These are phyloP conservation scores for Lymantria dispar DNA, from an alignment of 2,888 invertebrate genomes.

Conservation along the genomic window DNA sequence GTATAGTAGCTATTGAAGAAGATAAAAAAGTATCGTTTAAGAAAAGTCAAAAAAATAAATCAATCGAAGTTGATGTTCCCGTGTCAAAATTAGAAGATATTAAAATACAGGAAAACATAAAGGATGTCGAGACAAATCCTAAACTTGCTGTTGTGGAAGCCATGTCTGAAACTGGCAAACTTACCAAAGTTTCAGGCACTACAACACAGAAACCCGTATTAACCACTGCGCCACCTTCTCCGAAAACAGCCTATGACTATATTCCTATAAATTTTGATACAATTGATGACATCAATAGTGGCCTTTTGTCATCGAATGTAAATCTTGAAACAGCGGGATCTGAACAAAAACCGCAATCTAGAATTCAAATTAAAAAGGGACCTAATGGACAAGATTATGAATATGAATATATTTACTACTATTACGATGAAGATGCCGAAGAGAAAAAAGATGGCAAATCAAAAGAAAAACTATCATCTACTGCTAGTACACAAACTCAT, in stretches of 20 bases:
- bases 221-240: slow-evolving; percentile 73
- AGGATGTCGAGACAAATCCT: slow-evolving; percentile 69
- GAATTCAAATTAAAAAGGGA: slow-evolving; percentile 92
- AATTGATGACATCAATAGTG: slow-evolving; percentile 76
- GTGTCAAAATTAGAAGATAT: slow-evolving; percentile 75
- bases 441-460: slow-evolving; percentile 57
- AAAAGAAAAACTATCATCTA: slow-evolving; percentile 45
- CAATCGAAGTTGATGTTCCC: slow-evolving; percentile 74
- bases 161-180: slow-evolving; percentile 74
- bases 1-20: slow-evolving; percentile 74
- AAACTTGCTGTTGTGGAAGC: slow-evolving; percentile 73
- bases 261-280: slow-evolving; percentile 76
- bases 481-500: slow-evolving; percentile 51
- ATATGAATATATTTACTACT: slow-evolving; percentile 95
- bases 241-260: slow-evolving; percentile 65
- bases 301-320: slow-evolving; percentile 74
- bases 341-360: slow-evolving; percentile 86
- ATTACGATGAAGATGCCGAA: slow-evolving; percentile 92
- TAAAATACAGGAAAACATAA: slow-evolving; percentile 76
- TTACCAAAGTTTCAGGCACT: slow-evolving; percentile 60
- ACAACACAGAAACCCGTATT: slow-evolving; percentile 82
- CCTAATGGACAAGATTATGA: slow-evolving; percentile 95
- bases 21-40: slow-evolving; percentile 63
- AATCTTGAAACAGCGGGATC: slow-evolving; percentile 85
- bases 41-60: slow-evolving; percentile 66